phyloP scores from a whole-genome alignment of 2,113 vertebrate species.

The Synchiropus splendidus region DNA sequence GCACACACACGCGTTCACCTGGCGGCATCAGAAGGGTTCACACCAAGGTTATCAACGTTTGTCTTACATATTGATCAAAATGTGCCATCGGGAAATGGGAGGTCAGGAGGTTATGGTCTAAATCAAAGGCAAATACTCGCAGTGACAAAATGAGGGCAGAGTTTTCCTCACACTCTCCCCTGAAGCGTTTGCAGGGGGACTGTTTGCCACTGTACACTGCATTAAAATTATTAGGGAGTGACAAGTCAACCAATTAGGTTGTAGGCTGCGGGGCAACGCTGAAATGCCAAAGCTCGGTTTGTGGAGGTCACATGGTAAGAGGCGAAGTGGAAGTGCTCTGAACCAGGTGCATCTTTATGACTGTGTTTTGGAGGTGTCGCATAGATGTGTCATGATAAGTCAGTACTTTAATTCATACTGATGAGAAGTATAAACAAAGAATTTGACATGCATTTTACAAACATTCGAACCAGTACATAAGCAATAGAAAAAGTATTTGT shows the following conservation, averaged over 20 bases:
- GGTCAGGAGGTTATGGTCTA: slow-evolving; percentile 39
- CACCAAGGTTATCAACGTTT: slow-evolving; percentile 42
- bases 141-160: slow-evolving; percentile 15
- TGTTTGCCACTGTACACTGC: slow-evolving; percentile 26
- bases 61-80: slow-evolving; percentile 56
- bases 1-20: slow-evolving; percentile 4
- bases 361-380: too few relatives aligned
- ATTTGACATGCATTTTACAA: too few relatives aligned
- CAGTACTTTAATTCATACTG: too few relatives aligned
- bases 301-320: too few relatives aligned
- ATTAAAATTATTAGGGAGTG: slow-evolving; percentile 20
- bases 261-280: slow-evolving; percentile 20
- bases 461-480: too few relatives aligned
- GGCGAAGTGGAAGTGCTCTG: too few relatives aligned
- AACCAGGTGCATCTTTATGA: too few relatives aligned
- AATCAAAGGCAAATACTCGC: slow-evolving; percentile 46
- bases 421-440: too few relatives aligned
- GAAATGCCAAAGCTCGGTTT: neutral
- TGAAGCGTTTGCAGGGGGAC: slow-evolving; percentile 4
- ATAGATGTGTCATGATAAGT: too few relatives aligned
- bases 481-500: too few relatives aligned
- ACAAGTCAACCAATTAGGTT: slow-evolving; percentile 42
- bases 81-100: slow-evolving; percentile 28
- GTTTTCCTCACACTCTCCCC: neutral
- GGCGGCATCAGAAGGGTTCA: slow-evolving; percentile 21